Base-by-base conservation (phyloP, 2,113 vertebrate genomes). In the Eulacestoma nigropectus region DNA sequence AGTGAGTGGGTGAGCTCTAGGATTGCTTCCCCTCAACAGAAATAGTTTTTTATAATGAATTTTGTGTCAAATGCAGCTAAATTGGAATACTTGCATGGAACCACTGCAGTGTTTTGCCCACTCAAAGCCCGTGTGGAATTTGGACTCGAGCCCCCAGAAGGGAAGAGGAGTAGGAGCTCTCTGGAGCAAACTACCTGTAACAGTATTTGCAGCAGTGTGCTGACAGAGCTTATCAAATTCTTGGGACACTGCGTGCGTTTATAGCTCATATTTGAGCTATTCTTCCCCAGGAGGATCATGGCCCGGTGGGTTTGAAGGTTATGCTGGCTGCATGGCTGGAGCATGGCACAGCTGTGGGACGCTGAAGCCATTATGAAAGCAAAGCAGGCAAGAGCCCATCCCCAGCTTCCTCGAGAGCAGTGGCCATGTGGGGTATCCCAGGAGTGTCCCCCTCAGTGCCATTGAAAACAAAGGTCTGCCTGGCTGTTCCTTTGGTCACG, bases 1-100 rank as follows among this genome's bases (percentile, higher is more conserved):
- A 76, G 33, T 85, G 91, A 80, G 92, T 88, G 92, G 93, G 67
- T 91, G 87, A 94, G 92, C 23, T 39, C 70, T 74, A 70, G 39
- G 59, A 80, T 77, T 91, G 47, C 90, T 93, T 93, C 80, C 60
- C 41, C 42, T 84, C 55, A 59, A 59, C 85, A 90, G 56, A 94
- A 96, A 70, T 90, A 93, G 90, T 70, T 91, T 93, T 91, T 70
- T 76, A 41, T 87, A 75, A 72, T 88, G 80, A 84, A 37, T 81
- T 86, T 90, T 72, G 29, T 90, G 41, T 86, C 90, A 92, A 65
- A 63, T 49, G 55, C 41, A 49, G 79, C 75, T 88, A 57, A 72
- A 84, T 60, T n/a, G 47, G 49, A 81, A 53, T 63, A 53, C 53
- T 84, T 4, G 3, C 49, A 10, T 0, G 4, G 64, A 76, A 56